Percentiles rank a stretch among this genome's conserved stretches.
Evolutionary conservation across 2,888 invertebrate species (phyloP).

Genomic region (Panzeria rudis): DNA sequence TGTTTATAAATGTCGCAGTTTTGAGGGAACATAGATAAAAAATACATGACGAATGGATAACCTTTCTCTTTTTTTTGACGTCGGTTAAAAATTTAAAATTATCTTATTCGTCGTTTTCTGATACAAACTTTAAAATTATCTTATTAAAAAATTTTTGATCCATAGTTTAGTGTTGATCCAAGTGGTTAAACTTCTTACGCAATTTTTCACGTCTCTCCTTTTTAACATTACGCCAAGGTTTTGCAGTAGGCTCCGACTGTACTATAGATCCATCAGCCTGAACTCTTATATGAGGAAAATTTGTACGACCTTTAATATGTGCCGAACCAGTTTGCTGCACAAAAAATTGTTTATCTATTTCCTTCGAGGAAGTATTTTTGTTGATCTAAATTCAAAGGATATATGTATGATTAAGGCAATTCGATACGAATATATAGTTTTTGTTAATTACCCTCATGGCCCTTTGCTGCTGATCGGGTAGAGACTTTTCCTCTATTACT

Average conservation of each 20-base stretch:
- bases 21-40: too few species aligned
- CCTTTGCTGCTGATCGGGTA: slow-evolving; percentile 85
- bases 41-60: too few species aligned
- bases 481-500: slow-evolving; percentile 82
- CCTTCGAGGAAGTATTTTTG: slow-evolving; percentile 84
- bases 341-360: slow-evolving; percentile 88
- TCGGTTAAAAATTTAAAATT: too few species aligned
- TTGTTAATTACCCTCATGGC: slow-evolving; percentile 85
- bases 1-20: too few species aligned
- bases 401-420: background rate
- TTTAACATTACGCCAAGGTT: slow-evolving; percentile 94
- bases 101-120: too few species aligned
- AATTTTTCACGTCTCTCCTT: slow-evolving; percentile 96
- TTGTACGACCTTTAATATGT: slow-evolving; percentile 82
- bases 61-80: too few species aligned
- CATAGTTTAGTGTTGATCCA: slow-evolving; percentile 89
- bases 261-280: slow-evolving; percentile 75
- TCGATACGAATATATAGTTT: background rate
- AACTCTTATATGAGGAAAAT: slow-evolving; percentile 82
- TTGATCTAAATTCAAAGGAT: slow-evolving; percentile 77
- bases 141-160: background rate
- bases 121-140: too few species aligned
- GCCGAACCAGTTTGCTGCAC: slow-evolving; percentile 80
- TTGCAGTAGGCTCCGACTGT: slow-evolving; percentile 80
- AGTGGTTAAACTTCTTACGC: slow-evolving; percentile 92